Conservation (phyloP, 2,113 vertebrate species). For the Urocolius indicus region DNA sequence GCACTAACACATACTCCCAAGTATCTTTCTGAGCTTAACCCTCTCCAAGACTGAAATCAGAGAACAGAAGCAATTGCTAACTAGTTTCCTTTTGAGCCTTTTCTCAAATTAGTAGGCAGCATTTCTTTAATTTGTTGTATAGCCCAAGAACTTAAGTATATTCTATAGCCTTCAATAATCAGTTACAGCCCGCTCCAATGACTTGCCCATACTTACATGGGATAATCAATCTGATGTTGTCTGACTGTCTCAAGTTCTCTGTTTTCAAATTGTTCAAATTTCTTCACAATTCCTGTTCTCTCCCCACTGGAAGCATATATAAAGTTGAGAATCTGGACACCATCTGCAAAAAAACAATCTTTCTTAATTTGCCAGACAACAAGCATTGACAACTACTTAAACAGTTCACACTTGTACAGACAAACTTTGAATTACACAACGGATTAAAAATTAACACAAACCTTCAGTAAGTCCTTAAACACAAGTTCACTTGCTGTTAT, state of each 20-base stretch:
- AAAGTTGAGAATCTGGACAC: conserved; percentile 81
- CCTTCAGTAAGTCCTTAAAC: background rate
- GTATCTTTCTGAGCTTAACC: background rate
- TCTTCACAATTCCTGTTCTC: conserved; percentile 85
- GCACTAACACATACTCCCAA: fast-evolving
- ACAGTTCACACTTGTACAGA: background rate
- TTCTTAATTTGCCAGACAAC: conserved; percentile 13
- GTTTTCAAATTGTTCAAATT: conserved; percentile 83
- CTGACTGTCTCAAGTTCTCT: conserved; percentile 83
- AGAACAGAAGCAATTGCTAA: background rate
- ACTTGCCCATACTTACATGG: conserved; percentile 81
- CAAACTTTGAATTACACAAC: background rate
- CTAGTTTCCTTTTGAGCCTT: background rate
- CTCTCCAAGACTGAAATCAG: background rate
- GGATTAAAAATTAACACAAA: background rate
- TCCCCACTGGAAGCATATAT: conserved; percentile 88
- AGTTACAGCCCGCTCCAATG: background rate
- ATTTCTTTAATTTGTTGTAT: background rate
- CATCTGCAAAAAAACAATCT: conserved; percentile 74
- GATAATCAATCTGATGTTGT: conserved; percentile 75
- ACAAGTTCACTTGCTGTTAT: background rate
- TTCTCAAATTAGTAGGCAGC: background rate
- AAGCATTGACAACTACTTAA: background rate
- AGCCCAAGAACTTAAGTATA: background rate
- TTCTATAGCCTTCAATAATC: background rate